A percentile compares a stretch with the other conserved stretches of the same genome.
These are phyloP conservation scores for Aphis craccivora DNA, from an alignment of 1,140 invertebrate genomes.

Conservation along the genomic window DNA sequence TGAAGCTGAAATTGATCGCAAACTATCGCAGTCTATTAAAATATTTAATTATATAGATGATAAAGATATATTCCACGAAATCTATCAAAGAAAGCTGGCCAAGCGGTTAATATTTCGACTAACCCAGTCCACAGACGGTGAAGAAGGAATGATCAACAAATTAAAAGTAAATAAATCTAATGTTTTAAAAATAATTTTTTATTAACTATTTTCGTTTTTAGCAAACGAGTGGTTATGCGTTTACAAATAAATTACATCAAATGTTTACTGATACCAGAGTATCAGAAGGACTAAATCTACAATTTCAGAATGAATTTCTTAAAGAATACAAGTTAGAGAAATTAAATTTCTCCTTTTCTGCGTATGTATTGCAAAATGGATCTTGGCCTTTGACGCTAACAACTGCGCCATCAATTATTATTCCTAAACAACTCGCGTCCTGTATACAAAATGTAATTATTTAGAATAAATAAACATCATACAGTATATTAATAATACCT, in stretches of 20 bases:
- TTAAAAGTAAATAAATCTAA: slow-evolving; percentile 71
- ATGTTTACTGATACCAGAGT: slow-evolving; percentile 99
- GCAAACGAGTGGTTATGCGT: slow-evolving; percentile 98
- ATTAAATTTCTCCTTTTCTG: slow-evolving; percentile 81
- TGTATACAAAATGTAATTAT: slow-evolving; percentile 79
- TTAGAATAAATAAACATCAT: slow-evolving; percentile 40
- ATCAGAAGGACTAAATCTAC: slow-evolving; percentile 88
- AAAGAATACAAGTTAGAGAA: slow-evolving; percentile 70
- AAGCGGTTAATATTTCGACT: slow-evolving; percentile 91
- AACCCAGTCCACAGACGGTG: slow-evolving; percentile 95
- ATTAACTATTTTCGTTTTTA: slow-evolving; percentile 64
- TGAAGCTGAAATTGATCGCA: slow-evolving; percentile 88
- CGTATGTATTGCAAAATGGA: slow-evolving; percentile 79
- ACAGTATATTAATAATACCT: not conserved
- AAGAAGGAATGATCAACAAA: slow-evolving; percentile 97
- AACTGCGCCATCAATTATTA: slow-evolving; percentile 80
- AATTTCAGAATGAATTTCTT: slow-evolving; percentile 79
- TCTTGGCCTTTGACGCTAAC: slow-evolving; percentile 93
- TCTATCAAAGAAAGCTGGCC: slow-evolving; percentile 88
- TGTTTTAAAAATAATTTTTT: not conserved
- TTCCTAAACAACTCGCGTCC: slow-evolving; percentile 89
- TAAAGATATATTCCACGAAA: slow-evolving; percentile 98
- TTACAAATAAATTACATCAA: slow-evolving; percentile 95
- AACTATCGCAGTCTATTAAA: slow-evolving; percentile 84
- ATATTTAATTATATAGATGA: slow-evolving; percentile 99